A percentile compares a stretch with the other conserved stretches of the same genome.
These are phyloP conservation scores for Marcusenius ussheri DNA, from an alignment of 2,113 vertebrate species.

Conservation along the genomic window DNA sequence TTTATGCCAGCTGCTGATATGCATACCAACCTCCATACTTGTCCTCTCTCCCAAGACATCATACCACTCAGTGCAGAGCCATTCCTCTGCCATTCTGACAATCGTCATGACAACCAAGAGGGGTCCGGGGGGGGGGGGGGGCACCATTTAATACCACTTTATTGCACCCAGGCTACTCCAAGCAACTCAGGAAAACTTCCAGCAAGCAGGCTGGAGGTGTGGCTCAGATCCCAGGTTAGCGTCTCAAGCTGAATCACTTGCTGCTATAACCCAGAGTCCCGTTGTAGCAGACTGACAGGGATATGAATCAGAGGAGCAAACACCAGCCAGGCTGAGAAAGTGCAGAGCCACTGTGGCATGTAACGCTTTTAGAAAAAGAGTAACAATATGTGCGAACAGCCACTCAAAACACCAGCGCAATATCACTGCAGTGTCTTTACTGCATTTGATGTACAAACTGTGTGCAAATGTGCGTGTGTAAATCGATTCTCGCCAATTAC, in stretches of 20 bases:
- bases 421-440: neutral
- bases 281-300: neutral
- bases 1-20: neutral
- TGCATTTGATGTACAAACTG: neutral
- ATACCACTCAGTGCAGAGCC: neutral
- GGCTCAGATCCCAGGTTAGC: neutral
- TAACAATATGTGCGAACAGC: neutral
- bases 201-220: neutral
- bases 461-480: neutral
- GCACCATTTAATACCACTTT: neutral
- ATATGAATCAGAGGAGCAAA: neutral
- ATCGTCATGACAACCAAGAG: neutral
- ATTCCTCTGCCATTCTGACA: neutral
- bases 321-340: neutral
- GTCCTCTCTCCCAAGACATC: neutral
- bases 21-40: neutral
- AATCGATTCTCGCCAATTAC: neutral
- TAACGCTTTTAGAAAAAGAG: neutral
- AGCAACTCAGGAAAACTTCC: neutral
- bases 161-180: neutral
- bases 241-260: neutral
- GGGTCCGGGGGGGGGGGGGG: neutral
- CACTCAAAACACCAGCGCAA: neutral
- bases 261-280: neutral
- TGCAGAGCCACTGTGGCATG: neutral